Conservation (phyloP, 2,797 vertebrate species). For the Xyrichtys novacula region DNA sequence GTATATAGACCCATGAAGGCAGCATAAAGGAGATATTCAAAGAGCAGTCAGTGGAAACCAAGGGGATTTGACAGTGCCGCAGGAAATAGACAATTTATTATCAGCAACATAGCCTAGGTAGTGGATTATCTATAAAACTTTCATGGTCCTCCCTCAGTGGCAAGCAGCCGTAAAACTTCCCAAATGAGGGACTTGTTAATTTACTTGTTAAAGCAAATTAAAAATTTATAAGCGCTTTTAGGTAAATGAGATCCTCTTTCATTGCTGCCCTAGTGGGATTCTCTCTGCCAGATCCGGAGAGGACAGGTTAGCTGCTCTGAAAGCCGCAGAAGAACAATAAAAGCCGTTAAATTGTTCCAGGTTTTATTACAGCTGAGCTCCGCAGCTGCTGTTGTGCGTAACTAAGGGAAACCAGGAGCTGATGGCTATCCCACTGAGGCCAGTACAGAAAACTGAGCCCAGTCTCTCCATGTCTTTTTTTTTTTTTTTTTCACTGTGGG, state of each 20-base stretch:
- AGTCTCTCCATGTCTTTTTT: slow-evolving; percentile 37
- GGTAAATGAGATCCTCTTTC: slow-evolving; percentile 99
- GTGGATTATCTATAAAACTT: slow-evolving; percentile 99
- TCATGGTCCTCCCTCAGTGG: slow-evolving; percentile 96
- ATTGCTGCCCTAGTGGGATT: slow-evolving; percentile 92
- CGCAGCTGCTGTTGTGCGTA: slow-evolving; percentile 94
- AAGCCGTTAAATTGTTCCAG: slow-evolving; percentile 95
- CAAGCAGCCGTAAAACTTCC: slow-evolving; percentile 98
- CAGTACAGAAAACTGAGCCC: slow-evolving; percentile 69
- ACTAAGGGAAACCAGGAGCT: slow-evolving; percentile 89
- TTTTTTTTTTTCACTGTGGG: slow-evolving; percentile 43
- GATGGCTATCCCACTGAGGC: slow-evolving; percentile 82
- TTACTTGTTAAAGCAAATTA: slow-evolving; percentile 99
- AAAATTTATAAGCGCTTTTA: slow-evolving; percentile 99
- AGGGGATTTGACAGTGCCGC: slow-evolving; percentile 93
- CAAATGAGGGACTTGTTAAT: slow-evolving; percentile 99
- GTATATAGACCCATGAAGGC: slow-evolving; percentile 77
- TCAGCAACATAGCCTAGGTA: slow-evolving; percentile 91
- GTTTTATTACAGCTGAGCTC: slow-evolving; percentile 91
- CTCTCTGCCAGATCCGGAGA: slow-evolving; percentile 88
- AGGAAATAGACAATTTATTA: slow-evolving; percentile 99
- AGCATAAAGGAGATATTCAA: slow-evolving; percentile 84
- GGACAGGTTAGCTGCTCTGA: slow-evolving; percentile 92
- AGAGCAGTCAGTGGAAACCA: slow-evolving; percentile 91
- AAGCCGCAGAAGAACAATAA: slow-evolving; percentile 97